Evolutionary conservation across 2,797 vertebrate genomes (phyloP).

Genomic region (Parambassis ranga): DNA sequence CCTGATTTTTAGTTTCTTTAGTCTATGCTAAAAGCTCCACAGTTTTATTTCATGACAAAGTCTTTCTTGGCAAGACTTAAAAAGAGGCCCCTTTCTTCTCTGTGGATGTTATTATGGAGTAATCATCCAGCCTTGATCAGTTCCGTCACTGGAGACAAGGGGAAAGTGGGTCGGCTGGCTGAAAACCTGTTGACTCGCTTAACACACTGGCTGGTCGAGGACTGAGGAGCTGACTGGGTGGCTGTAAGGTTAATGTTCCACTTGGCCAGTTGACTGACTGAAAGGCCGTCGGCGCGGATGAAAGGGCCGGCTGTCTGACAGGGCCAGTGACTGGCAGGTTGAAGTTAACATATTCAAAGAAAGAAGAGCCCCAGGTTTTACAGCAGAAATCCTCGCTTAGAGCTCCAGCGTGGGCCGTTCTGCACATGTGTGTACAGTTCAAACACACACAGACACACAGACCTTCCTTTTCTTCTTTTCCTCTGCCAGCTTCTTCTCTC

Average conservation of each 20-base stretch:
- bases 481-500: conserved; percentile 51
- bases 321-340: conserved; percentile 5
- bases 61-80: conserved; percentile 82
- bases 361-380: conserved; percentile 19
- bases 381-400: conserved; percentile 8
- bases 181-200: conserved; percentile 21
- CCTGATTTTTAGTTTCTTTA: conserved; percentile 22
- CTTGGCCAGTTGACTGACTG: conserved; percentile 8
- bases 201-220: neutral
- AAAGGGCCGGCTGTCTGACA: conserved; percentile 3
- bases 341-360: conserved; percentile 22
- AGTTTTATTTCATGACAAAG: conserved; percentile 77
- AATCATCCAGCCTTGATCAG: conserved; percentile 72
- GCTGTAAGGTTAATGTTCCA: conserved; percentile 7
- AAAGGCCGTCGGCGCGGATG: neutral
- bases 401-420: conserved; percentile 28
- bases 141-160: conserved; percentile 56
- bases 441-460: conserved; percentile 47
- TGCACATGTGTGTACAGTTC: conserved; percentile 47
- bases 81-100: conserved; percentile 63
- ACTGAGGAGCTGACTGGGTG: neutral
- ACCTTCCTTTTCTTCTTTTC: conserved; percentile 59
- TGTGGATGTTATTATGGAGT: conserved; percentile 49
- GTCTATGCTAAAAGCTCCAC: conserved; percentile 65
- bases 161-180: neutral